These are phyloP conservation scores for Typhlichthys eigenmanni DNA, from an alignment of 2,797 vertebrate species.

Conservation along the genomic window DNA sequence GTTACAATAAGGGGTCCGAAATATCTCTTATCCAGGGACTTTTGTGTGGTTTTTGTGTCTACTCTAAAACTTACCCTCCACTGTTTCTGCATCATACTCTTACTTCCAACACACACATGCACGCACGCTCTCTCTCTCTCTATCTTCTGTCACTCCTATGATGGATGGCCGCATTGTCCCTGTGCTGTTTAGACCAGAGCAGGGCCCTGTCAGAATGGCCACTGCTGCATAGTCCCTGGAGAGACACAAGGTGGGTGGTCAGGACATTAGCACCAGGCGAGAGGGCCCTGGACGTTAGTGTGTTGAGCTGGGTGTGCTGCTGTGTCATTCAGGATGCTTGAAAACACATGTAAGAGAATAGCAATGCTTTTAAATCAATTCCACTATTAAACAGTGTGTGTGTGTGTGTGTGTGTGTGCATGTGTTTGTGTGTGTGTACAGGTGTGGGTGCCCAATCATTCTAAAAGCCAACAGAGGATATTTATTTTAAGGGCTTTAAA, in stretches of 20 bases:
- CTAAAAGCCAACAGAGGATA: neutral
- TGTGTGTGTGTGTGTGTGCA: too few species aligned
- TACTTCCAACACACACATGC: slow-evolving; percentile 7
- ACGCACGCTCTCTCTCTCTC: slow-evolving; percentile 6
- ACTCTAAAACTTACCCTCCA: slow-evolving; percentile 2
- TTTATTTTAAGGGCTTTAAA: neutral
- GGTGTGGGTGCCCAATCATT: neutral
- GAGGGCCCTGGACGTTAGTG: neutral
- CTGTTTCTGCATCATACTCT: slow-evolving; percentile 6
- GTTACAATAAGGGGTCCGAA: too few species aligned
- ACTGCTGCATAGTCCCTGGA: slow-evolving; percentile 46
- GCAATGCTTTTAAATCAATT: too few species aligned
- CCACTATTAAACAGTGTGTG: too few species aligned
- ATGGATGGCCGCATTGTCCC: slow-evolving; percentile 68
- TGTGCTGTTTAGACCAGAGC: slow-evolving; percentile 54
- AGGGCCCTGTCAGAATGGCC: slow-evolving; percentile 67
- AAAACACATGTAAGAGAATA: neutral
- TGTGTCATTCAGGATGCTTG: neutral
- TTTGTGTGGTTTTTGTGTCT: neutral
- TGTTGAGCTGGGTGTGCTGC: neutral
- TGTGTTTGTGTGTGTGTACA: neutral
- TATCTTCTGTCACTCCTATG: slow-evolving; percentile 52
- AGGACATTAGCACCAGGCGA: slow-evolving; percentile 21
- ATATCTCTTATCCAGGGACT: neutral
- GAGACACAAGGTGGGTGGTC: slow-evolving; percentile 64